These are phyloP conservation scores for Aphaenogaster floridana DNA, from an alignment of 1,140 invertebrate genomes.

Conservation along the genomic window DNA sequence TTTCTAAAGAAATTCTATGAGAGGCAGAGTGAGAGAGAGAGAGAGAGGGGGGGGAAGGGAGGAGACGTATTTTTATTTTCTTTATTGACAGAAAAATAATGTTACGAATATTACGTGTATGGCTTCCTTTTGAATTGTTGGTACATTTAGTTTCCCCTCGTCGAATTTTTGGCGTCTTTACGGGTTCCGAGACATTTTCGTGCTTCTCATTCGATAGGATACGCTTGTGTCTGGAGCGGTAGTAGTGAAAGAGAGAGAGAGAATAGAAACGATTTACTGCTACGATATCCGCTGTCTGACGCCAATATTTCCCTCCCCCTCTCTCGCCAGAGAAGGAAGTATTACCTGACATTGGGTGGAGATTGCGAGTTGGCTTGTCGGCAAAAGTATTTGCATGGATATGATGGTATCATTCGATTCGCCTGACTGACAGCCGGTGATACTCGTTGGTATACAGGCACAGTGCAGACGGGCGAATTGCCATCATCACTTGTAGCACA, in stretches of 20 bases:
- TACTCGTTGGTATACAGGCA: conserved; percentile 6
- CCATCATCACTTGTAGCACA: background rate
- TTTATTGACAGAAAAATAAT: background rate
- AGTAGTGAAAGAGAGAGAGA: background rate
- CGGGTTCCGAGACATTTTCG: conserved; percentile 3
- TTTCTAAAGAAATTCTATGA: background rate
- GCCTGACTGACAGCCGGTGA: conserved; percentile 36
- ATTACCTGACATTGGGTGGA: conserved; percentile 50
- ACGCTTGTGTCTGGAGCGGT: conserved; percentile 30
- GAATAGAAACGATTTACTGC: conserved; percentile 59
- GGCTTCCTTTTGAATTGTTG: background rate
- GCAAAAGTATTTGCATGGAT: conserved; percentile 51
- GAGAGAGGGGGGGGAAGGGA: background rate
- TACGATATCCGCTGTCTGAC: conserved; percentile 31
- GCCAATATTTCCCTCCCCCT: conserved; percentile 30
- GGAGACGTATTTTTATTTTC: background rate
- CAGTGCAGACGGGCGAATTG: conserved; percentile 6
- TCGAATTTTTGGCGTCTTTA: conserved; percentile 37
- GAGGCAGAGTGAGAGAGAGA: background rate
- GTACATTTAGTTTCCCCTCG: background rate
- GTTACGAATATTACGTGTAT: background rate
- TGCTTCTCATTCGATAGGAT: conserved; percentile 27
- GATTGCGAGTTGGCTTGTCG: conserved; percentile 52
- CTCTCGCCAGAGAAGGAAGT: background rate
- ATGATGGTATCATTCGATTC: conserved; percentile 50